Evolutionary conservation across 2,113 vertebrate genomes (phyloP).

Genomic region (Tor tambroides): DNA sequence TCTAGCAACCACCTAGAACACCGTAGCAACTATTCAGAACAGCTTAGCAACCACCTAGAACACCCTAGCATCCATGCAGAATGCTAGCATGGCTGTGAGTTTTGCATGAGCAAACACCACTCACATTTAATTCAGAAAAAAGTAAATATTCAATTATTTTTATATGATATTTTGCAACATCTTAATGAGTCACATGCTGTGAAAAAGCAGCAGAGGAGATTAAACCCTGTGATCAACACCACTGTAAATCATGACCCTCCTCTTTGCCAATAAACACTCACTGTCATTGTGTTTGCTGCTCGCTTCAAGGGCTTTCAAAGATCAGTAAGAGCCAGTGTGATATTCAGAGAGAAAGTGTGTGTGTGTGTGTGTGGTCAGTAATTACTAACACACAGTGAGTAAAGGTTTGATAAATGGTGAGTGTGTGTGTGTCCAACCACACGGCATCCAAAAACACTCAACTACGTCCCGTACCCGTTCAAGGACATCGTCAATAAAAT

Average conservation of each 20-base stretch:
- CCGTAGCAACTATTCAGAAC: no score
- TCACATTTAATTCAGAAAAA: neutral
- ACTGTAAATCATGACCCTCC: neutral
- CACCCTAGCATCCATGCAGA: no score
- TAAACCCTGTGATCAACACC: neutral
- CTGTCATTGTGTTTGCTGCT: neutral
- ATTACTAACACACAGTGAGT: slow-evolving; percentile 5
- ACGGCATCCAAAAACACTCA: slow-evolving; percentile 5
- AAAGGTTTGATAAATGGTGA: slow-evolving; percentile 1
- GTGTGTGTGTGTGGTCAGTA: neutral
- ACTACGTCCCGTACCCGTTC: neutral
- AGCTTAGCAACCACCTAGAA: no score
- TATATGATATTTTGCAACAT: neutral
- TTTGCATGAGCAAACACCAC: neutral
- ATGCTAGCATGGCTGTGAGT: no score
- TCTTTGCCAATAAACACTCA: neutral
- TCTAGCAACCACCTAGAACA: no score
- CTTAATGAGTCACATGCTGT: neutral
- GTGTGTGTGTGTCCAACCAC: neutral
- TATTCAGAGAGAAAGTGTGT: neutral
- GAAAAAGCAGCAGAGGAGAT: neutral
- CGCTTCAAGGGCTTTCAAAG: slow-evolving; percentile 5
- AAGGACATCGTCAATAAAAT: slow-evolving; percentile 22
- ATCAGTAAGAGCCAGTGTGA: neutral
- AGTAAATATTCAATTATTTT: neutral